These are phyloP conservation scores for Colletes collaris DNA, from an alignment of 2,888 invertebrate species.

Conservation along the genomic window DNA sequence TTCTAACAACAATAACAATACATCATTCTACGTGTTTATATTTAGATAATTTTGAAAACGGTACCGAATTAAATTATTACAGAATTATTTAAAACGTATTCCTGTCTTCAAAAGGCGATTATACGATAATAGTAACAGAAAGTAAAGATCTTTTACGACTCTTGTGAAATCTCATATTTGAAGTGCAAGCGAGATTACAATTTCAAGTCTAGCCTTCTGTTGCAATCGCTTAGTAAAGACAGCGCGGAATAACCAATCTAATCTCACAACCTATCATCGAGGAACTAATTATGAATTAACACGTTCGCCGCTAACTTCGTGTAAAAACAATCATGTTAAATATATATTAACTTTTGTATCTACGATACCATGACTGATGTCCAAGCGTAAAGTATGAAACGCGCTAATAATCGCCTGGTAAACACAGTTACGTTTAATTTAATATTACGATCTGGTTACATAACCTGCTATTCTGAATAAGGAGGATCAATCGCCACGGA, in stretches of 20 bases:
- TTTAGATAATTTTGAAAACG: too few relatives aligned
- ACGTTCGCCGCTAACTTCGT: not conserved
- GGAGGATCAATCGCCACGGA: constrained; percentile 1
- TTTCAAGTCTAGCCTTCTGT: constrained; percentile 22
- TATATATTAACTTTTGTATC: not conserved
- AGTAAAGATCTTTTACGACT: constrained; percentile 10
- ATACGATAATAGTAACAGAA: constrained; percentile 27
- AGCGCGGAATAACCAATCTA: constrained; percentile 14
- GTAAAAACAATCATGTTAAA: not conserved
- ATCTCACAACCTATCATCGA: constrained; percentile 37
- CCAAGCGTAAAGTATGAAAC: not conserved
- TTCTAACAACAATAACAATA: too few relatives aligned
- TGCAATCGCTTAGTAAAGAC: constrained; percentile 28
- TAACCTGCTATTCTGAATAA: constrained; percentile 11
- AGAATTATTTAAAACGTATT: too few relatives aligned
- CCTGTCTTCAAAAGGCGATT: not conserved
- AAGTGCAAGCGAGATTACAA: constrained; percentile 18
- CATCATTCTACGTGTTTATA: too few relatives aligned
- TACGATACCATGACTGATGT: not conserved
- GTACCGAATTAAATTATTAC: too few relatives aligned
- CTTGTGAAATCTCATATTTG: constrained; percentile 24
- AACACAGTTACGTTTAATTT: not conserved
- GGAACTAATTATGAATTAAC: constrained; percentile 32
- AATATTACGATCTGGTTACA: not conserved
- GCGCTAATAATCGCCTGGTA: not conserved